Percentiles rank a stretch among this genome's conserved stretches.
Conservation (phyloP, 2,888 invertebrate genomes). For the Carpatolechia fugitivella region DNA sequence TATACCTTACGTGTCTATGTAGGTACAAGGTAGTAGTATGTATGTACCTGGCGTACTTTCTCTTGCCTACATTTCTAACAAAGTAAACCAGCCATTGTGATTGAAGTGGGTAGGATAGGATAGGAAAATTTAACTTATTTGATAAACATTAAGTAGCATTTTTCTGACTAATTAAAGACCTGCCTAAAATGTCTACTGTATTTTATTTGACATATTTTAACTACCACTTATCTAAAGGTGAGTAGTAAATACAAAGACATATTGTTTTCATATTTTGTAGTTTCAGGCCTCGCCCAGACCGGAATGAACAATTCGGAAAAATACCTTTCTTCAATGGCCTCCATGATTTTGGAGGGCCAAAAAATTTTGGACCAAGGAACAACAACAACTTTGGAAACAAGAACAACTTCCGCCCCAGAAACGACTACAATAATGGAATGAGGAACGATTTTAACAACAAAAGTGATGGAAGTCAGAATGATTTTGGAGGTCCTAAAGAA, state of each 20-base stretch:
- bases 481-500: slow-evolving; percentile 73
- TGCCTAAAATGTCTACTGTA: too few relatives aligned
- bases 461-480: slow-evolving; percentile 62
- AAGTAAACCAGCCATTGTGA: slow-evolving; percentile 19
- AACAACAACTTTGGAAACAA: slow-evolving; percentile 55
- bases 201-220: not conserved
- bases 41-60: slow-evolving; percentile 6
- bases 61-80: slow-evolving; percentile 13
- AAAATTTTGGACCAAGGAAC: slow-evolving; percentile 69
- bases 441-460: slow-evolving; percentile 65
- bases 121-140: too few relatives aligned
- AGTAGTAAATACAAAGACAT: too few relatives aligned
- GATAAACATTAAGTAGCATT: too few relatives aligned
- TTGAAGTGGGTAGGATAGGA: too few relatives aligned
- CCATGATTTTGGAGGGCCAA: slow-evolving; percentile 73
- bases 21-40: too few relatives aligned
- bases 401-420: slow-evolving; percentile 69
- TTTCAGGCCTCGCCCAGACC: slow-evolving; percentile 82
- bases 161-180: too few relatives aligned
- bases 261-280: slow-evolving; percentile 34
- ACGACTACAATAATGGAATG: slow-evolving; percentile 65
- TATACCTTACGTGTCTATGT: too few relatives aligned
- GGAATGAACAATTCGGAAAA: slow-evolving; percentile 82
- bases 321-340: slow-evolving; percentile 68
- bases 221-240: too few relatives aligned